phyloP scores from a whole-genome alignment of 2,797 vertebrate species.

The Protosalanx chinensis region DNA sequence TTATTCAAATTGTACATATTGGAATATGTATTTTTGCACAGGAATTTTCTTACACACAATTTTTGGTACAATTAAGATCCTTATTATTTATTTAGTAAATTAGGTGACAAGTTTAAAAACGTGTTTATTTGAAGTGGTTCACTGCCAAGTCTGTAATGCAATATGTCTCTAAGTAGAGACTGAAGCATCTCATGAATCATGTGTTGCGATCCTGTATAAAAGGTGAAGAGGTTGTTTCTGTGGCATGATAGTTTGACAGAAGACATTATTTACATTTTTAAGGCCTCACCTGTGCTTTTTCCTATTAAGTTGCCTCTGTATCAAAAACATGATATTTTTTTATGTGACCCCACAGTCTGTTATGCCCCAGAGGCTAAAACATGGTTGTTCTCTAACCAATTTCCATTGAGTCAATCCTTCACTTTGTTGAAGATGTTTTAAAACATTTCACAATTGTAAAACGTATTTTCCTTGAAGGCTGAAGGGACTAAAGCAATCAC shows the following conservation, averaged over 20 bases:
- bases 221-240: conserved; percentile 65
- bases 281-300: conserved; percentile 67
- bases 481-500: conserved; percentile 54
- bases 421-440: conserved; percentile 51
- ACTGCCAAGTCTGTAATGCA: conserved; percentile 96
- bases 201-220: conserved; percentile 58
- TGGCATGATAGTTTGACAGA: conserved; percentile 64
- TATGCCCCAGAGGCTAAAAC: conserved; percentile 51
- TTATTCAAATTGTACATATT: conserved; percentile 99
- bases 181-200: conserved; percentile 73
- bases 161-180: conserved; percentile 78
- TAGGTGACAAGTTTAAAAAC: conserved; percentile 75
- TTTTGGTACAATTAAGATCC: conserved; percentile 97
- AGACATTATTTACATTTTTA: conserved; percentile 58
- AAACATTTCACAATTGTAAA: conserved; percentile 55
- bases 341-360: conserved; percentile 60
- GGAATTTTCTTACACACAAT: conserved; percentile 93
- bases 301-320: conserved; percentile 61
- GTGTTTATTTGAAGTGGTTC: conserved; percentile 98
- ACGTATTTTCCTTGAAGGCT: conserved; percentile 52
- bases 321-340: conserved; percentile 40
- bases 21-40: conserved; percentile 99
- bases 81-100: conserved; percentile 98
- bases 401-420: conserved; percentile 36
- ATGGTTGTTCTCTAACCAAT: conserved; percentile 35